Evolutionary conservation across 2,113 vertebrate genomes (phyloP).

Genomic region (Xenotilapia flavipinnis): DNA sequence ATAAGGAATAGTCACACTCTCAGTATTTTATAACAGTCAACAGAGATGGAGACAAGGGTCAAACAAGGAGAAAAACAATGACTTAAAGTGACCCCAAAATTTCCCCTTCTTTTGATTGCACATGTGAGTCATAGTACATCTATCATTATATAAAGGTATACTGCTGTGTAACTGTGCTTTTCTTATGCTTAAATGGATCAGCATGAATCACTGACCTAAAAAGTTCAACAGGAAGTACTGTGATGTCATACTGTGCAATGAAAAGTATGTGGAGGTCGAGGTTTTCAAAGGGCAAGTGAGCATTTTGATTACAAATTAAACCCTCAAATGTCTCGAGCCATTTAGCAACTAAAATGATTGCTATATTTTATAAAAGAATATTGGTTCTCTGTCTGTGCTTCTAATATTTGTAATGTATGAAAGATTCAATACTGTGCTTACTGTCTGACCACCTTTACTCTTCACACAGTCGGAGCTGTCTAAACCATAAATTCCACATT

Average conservation of each 20-base stretch:
- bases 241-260: neutral
- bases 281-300: neutral
- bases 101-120: neutral
- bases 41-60: neutral
- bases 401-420: neutral
- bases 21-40: neutral
- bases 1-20: neutral
- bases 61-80: neutral
- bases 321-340: neutral
- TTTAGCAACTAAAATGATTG: neutral
- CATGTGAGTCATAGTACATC: neutral
- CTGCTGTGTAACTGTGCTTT: neutral
- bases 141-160: neutral
- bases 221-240: neutral
- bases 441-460: neutral
- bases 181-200: neutral
- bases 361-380: neutral
- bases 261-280: neutral
- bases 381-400: neutral
- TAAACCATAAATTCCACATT: neutral
- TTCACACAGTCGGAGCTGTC: neutral
- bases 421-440: neutral
- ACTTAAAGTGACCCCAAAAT: neutral
- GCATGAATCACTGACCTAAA: neutral
- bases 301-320: neutral